These are phyloP conservation scores for Callocephalon fimbriatum DNA, from an alignment of 2,113 vertebrate genomes.

Conservation along the genomic window DNA sequence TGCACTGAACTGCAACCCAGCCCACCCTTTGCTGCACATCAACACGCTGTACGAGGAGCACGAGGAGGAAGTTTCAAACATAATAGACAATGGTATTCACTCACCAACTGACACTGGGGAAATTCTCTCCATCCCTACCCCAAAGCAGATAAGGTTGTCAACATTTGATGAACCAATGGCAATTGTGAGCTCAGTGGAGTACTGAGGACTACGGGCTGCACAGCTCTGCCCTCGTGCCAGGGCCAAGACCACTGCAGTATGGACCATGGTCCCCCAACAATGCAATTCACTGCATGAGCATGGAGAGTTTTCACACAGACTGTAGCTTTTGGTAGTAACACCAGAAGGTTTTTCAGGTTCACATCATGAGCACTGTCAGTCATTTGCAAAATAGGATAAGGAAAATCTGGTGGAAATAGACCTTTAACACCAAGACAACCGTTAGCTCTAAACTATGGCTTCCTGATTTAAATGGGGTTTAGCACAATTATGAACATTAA, in stretches of 20 bases:
- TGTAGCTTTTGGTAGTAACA: slow-evolving; percentile 22
- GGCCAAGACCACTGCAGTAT: neutral
- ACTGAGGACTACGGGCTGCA: slow-evolving; percentile 36
- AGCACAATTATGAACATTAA: slow-evolving; percentile 37
- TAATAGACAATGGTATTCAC: slow-evolving; percentile 63
- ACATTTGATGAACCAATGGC: slow-evolving; percentile 81
- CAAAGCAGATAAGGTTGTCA: slow-evolving; percentile 80
- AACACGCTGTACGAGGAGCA: slow-evolving; percentile 80
- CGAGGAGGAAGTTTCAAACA: slow-evolving; percentile 73
- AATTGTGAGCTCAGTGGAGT: slow-evolving; percentile 80
- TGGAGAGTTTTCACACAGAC: slow-evolving; percentile 49
- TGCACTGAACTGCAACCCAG: slow-evolving; percentile 78
- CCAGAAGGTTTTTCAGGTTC: slow-evolving; percentile 18
- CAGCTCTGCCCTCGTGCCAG: neutral
- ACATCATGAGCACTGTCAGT: slow-evolving; percentile 39
- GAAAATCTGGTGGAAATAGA: slow-evolving; percentile 36
- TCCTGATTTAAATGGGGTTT: slow-evolving; percentile 22
- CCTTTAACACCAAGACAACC: slow-evolving; percentile 32
- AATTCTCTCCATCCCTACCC: slow-evolving; percentile 76
- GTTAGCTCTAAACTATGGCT: slow-evolving; percentile 44
- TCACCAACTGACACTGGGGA: slow-evolving; percentile 66
- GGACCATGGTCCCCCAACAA: neutral
- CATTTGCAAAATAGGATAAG: slow-evolving; percentile 33
- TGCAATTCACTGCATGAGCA: slow-evolving; percentile 72
- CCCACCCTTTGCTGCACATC: slow-evolving; percentile 81